Conservation (phyloP, 2,888 invertebrate species). For the Gandaritis pyraliata region DNA sequence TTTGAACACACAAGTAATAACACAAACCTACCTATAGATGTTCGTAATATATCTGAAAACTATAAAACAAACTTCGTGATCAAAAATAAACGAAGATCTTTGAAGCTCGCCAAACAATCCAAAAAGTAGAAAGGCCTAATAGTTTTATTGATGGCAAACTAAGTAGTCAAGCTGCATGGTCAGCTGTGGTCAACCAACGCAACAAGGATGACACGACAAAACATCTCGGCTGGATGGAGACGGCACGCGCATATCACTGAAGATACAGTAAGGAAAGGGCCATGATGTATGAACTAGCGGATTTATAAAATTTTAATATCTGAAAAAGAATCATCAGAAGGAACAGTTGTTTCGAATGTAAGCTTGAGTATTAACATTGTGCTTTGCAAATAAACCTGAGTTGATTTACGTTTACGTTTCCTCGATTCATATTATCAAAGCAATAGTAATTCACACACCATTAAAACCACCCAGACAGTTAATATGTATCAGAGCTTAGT, state of each 20-base stretch:
- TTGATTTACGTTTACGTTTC: too few species aligned
- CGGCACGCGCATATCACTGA: conserved; percentile 49
- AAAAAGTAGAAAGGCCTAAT: conserved; percentile 12
- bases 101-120: conserved; percentile 10
- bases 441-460: background rate
- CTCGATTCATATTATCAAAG: background rate
- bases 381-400: too few species aligned
- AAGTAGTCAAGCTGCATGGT: conserved; percentile 21
- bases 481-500: background rate
- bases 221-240: conserved; percentile 37
- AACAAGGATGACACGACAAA: conserved; percentile 49
- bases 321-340: background rate
- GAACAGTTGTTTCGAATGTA: background rate
- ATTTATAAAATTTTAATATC: background rate
- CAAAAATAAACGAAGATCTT: background rate
- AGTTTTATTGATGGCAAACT: conserved; percentile 15
- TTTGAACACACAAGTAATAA: background rate
- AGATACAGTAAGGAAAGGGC: conserved; percentile 11
- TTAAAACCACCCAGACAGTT: background rate
- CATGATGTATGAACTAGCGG: conserved; percentile 11
- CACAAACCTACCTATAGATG: background rate
- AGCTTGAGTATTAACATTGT: too few species aligned
- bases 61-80: background rate
- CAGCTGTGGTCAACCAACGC: conserved; percentile 46
- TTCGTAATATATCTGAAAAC: background rate